These are phyloP conservation scores for Montipora cactus DNA, from an alignment of 64 coral and sea anemone genomes.

Conservation along the genomic window DNA sequence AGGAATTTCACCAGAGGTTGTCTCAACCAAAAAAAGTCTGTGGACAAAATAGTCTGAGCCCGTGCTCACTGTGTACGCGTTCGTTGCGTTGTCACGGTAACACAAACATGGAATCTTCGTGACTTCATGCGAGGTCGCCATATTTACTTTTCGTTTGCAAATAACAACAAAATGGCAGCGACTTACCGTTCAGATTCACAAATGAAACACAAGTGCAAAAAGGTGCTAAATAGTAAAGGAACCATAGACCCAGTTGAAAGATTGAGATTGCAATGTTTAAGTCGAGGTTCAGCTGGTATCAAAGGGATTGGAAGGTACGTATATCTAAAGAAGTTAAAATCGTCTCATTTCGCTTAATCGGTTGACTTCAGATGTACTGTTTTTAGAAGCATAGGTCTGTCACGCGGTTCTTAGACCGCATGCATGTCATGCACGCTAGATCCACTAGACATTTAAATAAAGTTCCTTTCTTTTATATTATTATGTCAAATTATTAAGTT, in stretches of 20 bases:
- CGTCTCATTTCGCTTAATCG: neutral
- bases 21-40: neutral
- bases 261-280: constrained; percentile 86
- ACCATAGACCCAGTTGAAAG: constrained; percentile 83
- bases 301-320: constrained; percentile 96
- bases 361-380: too few relatives aligned
- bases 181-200: constrained; percentile 87
- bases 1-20: too few relatives aligned
- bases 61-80: neutral
- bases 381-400: neutral
- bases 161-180: constrained; percentile 90
- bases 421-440: neutral
- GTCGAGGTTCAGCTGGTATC: constrained; percentile 94
- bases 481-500: too few relatives aligned
- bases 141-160: constrained; percentile 22
- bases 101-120: constrained; percentile 76
- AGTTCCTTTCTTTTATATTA: too few relatives aligned
- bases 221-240: constrained; percentile 48
- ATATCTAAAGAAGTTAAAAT: neutral
- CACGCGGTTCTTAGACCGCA: neutral
- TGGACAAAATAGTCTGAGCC: neutral
- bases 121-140: constrained; percentile 35
- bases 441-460: too few relatives aligned
- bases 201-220: constrained; percentile 90
- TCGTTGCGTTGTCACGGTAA: constrained; percentile 55